Conservation (phyloP, 2,113 vertebrate species). For the Lichenostomus cassidix region DNA sequence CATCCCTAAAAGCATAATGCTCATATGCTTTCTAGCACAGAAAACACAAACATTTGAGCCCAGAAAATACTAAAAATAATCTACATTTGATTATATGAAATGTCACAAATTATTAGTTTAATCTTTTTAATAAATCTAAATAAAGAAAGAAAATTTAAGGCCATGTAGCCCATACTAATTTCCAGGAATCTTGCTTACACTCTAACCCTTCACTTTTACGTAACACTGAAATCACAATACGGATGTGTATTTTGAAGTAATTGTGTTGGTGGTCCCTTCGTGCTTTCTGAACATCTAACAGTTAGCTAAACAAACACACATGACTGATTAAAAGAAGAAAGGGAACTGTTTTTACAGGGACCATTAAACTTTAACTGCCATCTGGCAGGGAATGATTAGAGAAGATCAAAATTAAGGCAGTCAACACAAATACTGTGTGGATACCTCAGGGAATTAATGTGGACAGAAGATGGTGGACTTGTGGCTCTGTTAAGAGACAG, state of each 20-base stretch:
- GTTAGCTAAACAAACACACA: constrained; percentile 79
- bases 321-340: constrained; percentile 85
- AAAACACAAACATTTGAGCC: neutral
- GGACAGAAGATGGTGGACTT: constrained; percentile 73
- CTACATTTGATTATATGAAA: neutral
- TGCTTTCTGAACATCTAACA: constrained; percentile 76
- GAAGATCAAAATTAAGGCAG: constrained; percentile 84
- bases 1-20: neutral
- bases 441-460: constrained; percentile 78
- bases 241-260: constrained; percentile 68
- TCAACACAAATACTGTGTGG: constrained; percentile 80
- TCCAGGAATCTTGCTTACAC: neutral
- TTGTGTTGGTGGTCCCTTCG: constrained; percentile 79
- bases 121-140: neutral
- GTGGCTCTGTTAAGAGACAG: constrained; percentile 77
- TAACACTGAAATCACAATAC: constrained; percentile 21
- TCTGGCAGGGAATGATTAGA: constrained; percentile 84
- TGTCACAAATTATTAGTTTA: neutral
- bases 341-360: constrained; percentile 79
- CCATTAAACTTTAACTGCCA: constrained; percentile 83
- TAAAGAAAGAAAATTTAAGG: neutral
- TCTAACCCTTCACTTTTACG: neutral
- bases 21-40: neutral
- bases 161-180: neutral
- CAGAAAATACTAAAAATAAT: neutral